phyloP scores from a whole-genome alignment of 2,113 vertebrate genomes.

The Galbula dea region DNA sequence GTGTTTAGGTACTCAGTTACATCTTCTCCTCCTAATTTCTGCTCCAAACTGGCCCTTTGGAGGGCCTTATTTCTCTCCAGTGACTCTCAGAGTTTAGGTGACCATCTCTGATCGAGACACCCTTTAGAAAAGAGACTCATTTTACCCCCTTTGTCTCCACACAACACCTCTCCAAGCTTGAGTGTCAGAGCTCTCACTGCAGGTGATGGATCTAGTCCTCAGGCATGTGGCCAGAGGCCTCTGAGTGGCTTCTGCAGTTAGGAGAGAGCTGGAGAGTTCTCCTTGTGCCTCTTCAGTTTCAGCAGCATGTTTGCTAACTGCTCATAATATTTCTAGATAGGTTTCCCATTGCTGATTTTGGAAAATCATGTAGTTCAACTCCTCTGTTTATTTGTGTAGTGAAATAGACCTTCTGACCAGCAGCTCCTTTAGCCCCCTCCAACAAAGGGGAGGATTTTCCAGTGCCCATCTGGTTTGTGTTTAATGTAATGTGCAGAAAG shows the following conservation, averaged over 20 bases:
- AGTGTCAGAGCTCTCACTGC: neutral
- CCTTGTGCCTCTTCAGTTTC: neutral
- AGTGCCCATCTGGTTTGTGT: conserved; percentile 77
- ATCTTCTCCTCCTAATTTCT: neutral
- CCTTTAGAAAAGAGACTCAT: neutral
- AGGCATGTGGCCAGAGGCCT: neutral
- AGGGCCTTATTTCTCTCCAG: neutral
- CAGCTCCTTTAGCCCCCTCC: conserved; percentile 30
- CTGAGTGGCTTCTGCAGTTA: neutral
- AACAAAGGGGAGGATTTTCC: conserved; percentile 72
- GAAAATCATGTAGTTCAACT: conserved; percentile 1
- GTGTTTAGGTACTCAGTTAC: neutral
- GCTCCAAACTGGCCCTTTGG: neutral
- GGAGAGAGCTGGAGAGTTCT: neutral
- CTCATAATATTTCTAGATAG: neutral
- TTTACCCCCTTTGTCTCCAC: neutral
- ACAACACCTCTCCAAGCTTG: accelerated
- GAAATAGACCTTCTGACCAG: conserved; percentile 41
- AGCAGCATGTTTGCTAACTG: neutral
- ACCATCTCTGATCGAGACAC: neutral
- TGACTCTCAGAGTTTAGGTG: neutral
- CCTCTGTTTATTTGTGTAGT: conserved; percentile 53
- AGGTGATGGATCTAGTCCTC: neutral
- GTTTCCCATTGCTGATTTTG: conserved; percentile 13
- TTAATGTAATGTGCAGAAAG: conserved; percentile 78